Percentiles rank a stretch among this genome's conserved stretches.
These are phyloP conservation scores for Xerus rutilus DNA, from an alignment of 2,797 vertebrate species.

Conservation along the genomic window DNA sequence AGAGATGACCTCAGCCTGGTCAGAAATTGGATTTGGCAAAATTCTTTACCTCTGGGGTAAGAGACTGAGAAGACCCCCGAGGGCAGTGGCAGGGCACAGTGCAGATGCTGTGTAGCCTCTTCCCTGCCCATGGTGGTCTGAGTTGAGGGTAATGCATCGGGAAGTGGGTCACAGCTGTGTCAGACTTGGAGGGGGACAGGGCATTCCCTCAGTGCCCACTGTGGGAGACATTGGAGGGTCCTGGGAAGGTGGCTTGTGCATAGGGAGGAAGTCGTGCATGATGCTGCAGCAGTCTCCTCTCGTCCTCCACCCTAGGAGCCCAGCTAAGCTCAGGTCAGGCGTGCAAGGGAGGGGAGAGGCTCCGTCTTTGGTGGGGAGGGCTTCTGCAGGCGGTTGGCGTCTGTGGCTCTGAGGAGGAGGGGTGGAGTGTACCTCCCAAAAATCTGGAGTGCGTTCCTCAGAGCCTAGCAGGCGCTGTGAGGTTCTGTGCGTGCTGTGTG, in stretches of 20 bases:
- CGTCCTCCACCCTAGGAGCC: neutral
- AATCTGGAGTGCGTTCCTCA: too few relatives aligned
- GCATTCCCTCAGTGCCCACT: neutral
- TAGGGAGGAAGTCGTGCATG: neutral
- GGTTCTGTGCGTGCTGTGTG: neutral
- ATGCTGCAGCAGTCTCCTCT: neutral
- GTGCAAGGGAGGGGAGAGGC: neutral
- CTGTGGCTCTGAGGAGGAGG: neutral
- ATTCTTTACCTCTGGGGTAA: neutral
- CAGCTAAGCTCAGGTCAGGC: neutral
- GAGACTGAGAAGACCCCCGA: neutral
- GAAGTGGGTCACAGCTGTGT: neutral
- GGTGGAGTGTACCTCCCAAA: too few relatives aligned
- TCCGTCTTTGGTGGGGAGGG: neutral
- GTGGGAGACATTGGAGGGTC: neutral
- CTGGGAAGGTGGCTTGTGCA: neutral
- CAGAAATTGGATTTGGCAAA: too few relatives aligned
- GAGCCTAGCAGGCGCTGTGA: neutral
- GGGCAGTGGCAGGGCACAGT: neutral
- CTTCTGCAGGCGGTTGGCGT: rapidly evolving
- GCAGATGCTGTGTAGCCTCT: neutral
- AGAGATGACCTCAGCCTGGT: neutral
- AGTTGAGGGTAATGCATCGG: neutral
- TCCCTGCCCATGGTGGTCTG: neutral
- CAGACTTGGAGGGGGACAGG: neutral